Evolutionary conservation across 2,113 vertebrate genomes (phyloP), one percentile per base, ranked within the genome.

Genomic region (Dipodomys stephensi): DNA sequence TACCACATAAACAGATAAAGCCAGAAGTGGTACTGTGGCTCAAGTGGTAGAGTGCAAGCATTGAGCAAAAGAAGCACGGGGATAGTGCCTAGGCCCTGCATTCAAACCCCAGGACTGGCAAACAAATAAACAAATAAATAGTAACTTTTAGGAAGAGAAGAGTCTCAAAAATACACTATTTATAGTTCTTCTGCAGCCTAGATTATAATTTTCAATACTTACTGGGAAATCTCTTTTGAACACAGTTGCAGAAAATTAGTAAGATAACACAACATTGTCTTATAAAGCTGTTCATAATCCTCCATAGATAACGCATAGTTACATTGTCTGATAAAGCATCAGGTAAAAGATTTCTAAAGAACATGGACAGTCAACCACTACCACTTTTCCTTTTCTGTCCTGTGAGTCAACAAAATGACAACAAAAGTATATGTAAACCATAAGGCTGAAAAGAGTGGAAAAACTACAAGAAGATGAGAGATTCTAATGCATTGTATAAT

Each of bases 191-290:
- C 32, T 35, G 49, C n/a, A 67, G 23, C 53, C 62, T 23, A 76
- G 30, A 2, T 86, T 94, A 23, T 76, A 87, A 94, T 91, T 65
- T 67, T 87, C 86, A 84, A 88, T 74, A 83, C 46, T 68, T 74
- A 69, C 39, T 62, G 39, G 65, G 67, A 87, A 90, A 82, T 69
- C 32, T 90, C 30, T 85, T 88, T 88, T 88, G 27, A 72, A 93
- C 78, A 80, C 84, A 87, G 69, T 79, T 71, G 67, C 18, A 23
- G 76, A 60, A 92, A 76, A 80, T 46, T 28, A 19, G 32, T 27
- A 88, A 68, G 2, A 35, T 53, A 23, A 67, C 32, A 93, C 19
- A 83, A 44, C 6, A 35, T 25, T 28, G 1, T 49, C 20, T 60
- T 69, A n/a, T 32, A 95, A 79, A 80, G n/a, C 15, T 67, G 35